Evolutionary conservation across 2,113 vertebrate genomes (phyloP).

Genomic region (Rhynchomys soricoides): DNA sequence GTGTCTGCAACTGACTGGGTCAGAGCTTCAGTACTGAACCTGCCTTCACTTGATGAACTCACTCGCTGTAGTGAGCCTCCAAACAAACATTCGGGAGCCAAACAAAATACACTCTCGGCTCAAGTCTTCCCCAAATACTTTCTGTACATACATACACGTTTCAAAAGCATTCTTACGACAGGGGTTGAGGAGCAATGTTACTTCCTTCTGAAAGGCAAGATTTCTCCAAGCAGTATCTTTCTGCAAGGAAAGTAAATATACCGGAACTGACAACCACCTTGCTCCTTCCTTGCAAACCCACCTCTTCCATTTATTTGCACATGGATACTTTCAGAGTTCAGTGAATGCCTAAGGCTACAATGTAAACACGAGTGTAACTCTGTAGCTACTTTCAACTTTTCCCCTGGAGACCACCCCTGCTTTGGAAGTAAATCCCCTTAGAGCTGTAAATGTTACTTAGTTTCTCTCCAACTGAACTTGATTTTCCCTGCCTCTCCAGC

Average conservation of each 20-base stretch:
- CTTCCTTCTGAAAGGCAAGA: conserved; percentile 78
- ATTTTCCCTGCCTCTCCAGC: background rate
- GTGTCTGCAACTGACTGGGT: background rate
- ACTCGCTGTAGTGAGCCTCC: background rate
- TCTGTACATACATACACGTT: background rate
- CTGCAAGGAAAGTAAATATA: background rate
- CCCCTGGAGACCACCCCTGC: background rate
- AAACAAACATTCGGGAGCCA: background rate
- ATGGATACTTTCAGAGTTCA: conserved; percentile 16
- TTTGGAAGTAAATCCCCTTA: background rate
- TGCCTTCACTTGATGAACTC: background rate
- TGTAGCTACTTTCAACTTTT: background rate
- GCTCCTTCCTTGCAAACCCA: background rate
- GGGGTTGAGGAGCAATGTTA: conserved; percentile 41
- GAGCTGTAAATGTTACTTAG: background rate
- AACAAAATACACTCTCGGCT: background rate
- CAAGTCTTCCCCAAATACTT: background rate
- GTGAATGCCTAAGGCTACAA: background rate
- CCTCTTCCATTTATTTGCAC: background rate
- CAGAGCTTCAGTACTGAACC: background rate
- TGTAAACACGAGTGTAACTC: conserved; percentile 10
- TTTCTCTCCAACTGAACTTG: background rate
- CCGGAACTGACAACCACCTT: no score
- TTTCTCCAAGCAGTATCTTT: conserved; percentile 48
- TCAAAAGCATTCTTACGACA: conserved; percentile 71